Evolutionary conservation across 2,113 vertebrate genomes (phyloP).

Genomic region (Catharus minimus): DNA sequence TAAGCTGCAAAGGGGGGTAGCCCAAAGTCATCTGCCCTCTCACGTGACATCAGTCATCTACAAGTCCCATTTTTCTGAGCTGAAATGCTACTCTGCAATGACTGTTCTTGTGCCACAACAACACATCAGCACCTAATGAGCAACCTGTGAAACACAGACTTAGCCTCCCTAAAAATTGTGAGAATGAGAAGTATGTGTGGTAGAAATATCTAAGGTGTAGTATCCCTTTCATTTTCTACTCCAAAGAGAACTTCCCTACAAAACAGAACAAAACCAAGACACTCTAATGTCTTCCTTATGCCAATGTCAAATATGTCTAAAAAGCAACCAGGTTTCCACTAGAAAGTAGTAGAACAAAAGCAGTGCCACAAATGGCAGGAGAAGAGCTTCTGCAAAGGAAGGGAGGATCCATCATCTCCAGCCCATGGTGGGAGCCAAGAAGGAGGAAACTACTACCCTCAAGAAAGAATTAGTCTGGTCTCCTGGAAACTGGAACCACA

Average conservation of each 20-base stretch:
- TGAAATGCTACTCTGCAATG: background rate
- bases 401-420: background rate
- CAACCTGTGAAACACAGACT: background rate
- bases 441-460: background rate
- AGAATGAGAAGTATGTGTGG: background rate
- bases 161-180: background rate
- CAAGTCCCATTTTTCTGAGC: background rate
- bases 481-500: background rate
- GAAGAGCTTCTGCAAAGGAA: background rate
- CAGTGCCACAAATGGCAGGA: background rate
- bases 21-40: background rate
- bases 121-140: rapidly evolving
- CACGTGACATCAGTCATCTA: background rate
- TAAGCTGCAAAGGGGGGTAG: rapidly evolving
- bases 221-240: background rate
- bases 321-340: background rate
- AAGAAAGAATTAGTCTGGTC: background rate
- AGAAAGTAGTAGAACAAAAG: background rate
- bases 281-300: background rate
- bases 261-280: background rate
- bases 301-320: background rate
- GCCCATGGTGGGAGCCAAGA: background rate
- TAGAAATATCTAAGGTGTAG: background rate
- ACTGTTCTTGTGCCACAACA: background rate
- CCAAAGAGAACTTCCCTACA: background rate